Evolutionary conservation across 30 jellyfish, hydroid and myxozoan genomes (phyloP), one percentile per base, ranked within the genome.

Genomic region (Turritopsis dohrnii): DNA sequence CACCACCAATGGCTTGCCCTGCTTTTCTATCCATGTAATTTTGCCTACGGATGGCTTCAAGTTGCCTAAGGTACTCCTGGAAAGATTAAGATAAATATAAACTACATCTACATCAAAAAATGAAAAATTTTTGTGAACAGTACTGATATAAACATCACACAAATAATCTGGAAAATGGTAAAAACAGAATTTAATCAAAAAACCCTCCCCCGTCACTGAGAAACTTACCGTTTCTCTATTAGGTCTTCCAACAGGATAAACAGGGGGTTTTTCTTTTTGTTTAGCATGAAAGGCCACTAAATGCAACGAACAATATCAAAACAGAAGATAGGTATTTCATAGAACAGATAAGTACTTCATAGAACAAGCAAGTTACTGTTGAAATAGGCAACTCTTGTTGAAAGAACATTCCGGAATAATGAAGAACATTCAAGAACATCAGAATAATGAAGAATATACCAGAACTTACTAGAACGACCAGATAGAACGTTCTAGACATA

Each of bases 11-110:
- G 60, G 83, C 80, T 54, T 74, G 88, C 74, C 80, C 65, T 20
- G 69, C 76, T 71, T 74, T 85, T 52, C 98, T 84, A 41, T 92
- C 98, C 8, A 76, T 8, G 86, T 80, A 92, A 69, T 92, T 92
- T 85, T 92, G 94, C 28, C 86, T 66, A 17, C 98, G 94, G 53
- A 92, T 92, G 27, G 84, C 88, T 83, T 92, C 98, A 72, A 92
- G 89, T 74, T 92, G 98, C 26, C 80, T 81, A 72, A 92, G 83
- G 76, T 92, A 92, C 17, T 79, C 90, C 98, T 92, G 17, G 0
- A 28, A n/a, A 71, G 20, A 84, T 8, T n/a, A 30, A 69, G 26
- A 23, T 22, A 52, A 79, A 79, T 23, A 0, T 1, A 41, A 41
- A 41, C 60, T 41, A 41, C 60, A 41, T 41, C 60, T 41, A 41